These are phyloP conservation scores for Odontamblyopus rebecca DNA, from an alignment of 2,797 vertebrate species.

Conservation along the genomic window DNA sequence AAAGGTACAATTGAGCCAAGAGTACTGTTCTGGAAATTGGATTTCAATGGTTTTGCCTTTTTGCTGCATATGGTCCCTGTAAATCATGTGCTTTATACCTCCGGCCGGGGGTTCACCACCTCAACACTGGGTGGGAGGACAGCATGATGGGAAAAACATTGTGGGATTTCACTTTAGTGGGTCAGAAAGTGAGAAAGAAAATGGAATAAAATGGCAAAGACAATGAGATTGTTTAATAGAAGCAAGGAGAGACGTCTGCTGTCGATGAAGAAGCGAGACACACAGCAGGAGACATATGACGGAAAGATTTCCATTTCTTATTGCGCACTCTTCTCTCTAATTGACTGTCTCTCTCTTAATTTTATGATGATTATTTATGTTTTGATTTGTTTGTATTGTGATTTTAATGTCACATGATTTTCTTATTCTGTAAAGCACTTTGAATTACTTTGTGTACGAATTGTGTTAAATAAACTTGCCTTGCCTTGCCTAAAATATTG, in stretches of 20 bases:
- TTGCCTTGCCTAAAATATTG: constrained; percentile 27
- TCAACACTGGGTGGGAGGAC: constrained; percentile 65
- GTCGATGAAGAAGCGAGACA: constrained; percentile 20
- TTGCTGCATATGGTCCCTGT: constrained; percentile 52
- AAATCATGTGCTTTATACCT: constrained; percentile 77
- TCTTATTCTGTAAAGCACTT: no score
- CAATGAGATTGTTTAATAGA: constrained; percentile 32
- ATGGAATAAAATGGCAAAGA: constrained; percentile 29
- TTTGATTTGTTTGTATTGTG: no score
- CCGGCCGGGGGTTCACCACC: constrained; percentile 70
- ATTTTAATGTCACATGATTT: no score
- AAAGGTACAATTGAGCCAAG: constrained; percentile 37
- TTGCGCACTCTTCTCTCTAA: no score
- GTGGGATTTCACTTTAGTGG: constrained; percentile 58
- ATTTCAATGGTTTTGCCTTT: constrained; percentile 38
- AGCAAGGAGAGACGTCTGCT: constrained; percentile 17
- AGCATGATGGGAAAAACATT: constrained; percentile 76
- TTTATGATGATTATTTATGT: no score
- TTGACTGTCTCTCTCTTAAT: no score
- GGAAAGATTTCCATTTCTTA: no score
- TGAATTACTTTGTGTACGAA: no score
- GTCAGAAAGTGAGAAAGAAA: constrained; percentile 38
- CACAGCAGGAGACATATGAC: constrained; percentile 17
- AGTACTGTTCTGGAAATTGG: constrained; percentile 63
- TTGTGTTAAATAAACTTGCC: no score